phyloP scores from a whole-genome alignment of 2,113 vertebrate genomes.

The Colaptes auratus region DNA sequence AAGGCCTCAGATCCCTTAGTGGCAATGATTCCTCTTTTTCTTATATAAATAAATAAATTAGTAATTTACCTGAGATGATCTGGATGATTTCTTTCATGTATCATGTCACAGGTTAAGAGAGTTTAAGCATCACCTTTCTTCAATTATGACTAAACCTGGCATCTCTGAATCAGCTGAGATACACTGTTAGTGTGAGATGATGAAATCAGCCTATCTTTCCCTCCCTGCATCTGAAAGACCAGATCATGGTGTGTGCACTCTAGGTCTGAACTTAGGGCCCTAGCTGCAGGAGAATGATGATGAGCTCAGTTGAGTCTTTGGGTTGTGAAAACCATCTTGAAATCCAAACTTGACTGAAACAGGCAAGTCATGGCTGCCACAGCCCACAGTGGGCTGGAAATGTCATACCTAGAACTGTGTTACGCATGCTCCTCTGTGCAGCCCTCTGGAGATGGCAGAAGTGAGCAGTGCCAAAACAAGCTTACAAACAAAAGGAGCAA shows the following conservation, averaged over 20 bases:
- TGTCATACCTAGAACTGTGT: not conserved
- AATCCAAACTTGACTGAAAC: not conserved
- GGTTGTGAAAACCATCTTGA: not conserved
- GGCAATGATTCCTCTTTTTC: not conserved
- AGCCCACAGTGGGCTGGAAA: not conserved
- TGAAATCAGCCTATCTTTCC: not conserved
- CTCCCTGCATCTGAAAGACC: not conserved
- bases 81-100: not conserved
- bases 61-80: not conserved
- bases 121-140: conserved; percentile 38
- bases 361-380: not conserved
- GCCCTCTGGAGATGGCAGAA: not conserved
- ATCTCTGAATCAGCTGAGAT: conserved; percentile 35
- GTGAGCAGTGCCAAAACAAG: not conserved
- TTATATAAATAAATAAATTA: not conserved
- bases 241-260: rapidly evolving
- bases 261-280: not conserved
- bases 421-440: rapidly evolving
- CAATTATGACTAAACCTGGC: not conserved
- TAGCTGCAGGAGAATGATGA: not conserved
- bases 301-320: not conserved
- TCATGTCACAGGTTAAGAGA: not conserved
- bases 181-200: not conserved
- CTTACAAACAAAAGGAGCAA: not conserved
- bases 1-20: not conserved